Evolutionary conservation across 2,113 vertebrate species (phyloP).

Genomic region (Chaenogobius annularis): DNA sequence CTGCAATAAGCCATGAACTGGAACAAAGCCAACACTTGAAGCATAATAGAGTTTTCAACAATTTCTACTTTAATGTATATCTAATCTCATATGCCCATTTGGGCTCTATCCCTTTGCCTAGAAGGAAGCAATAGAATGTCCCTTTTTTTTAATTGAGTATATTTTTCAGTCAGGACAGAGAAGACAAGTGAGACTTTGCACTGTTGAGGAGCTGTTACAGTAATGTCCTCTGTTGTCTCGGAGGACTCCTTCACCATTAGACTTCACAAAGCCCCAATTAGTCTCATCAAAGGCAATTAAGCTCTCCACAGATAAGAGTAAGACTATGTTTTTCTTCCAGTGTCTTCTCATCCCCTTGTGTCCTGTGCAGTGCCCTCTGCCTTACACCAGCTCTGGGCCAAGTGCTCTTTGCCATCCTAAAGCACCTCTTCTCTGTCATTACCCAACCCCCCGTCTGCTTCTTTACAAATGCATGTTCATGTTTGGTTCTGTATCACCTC

Average conservation of each 20-base stretch:
- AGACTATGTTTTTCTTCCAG: slow-evolving; percentile 65
- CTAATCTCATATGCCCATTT: not conserved
- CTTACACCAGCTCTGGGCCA: slow-evolving; percentile 68
- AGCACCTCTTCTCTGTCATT: slow-evolving; percentile 55
- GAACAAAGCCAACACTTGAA: not conserved
- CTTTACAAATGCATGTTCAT: slow-evolving; percentile 66
- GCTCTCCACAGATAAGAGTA: slow-evolving; percentile 76
- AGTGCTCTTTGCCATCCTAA: slow-evolving; percentile 47
- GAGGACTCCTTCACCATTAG: slow-evolving; percentile 71
- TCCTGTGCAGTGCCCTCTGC: slow-evolving; percentile 68
- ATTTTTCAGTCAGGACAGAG: slow-evolving; percentile 34
- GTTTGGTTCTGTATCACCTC: slow-evolving; percentile 76
- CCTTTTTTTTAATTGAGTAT: not conserved
- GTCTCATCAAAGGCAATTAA: slow-evolving; percentile 78
- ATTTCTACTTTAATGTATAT: not conserved
- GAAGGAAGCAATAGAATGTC: not conserved
- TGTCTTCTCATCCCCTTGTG: slow-evolving; percentile 67
- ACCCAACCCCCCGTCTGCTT: slow-evolving; percentile 34
- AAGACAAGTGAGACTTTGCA: slow-evolving; percentile 52
- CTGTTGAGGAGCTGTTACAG: slow-evolving; percentile 67
- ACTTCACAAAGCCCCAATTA: slow-evolving; percentile 76
- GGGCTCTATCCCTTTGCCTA: not conserved
- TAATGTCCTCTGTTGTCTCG: slow-evolving; percentile 72
- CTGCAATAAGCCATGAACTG: not conserved
- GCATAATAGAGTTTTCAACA: not conserved